Percentiles rank a stretch among this genome's conserved stretches.
Conservation (phyloP, 2,888 invertebrate genomes). For the Apotomis turbidana region DNA sequence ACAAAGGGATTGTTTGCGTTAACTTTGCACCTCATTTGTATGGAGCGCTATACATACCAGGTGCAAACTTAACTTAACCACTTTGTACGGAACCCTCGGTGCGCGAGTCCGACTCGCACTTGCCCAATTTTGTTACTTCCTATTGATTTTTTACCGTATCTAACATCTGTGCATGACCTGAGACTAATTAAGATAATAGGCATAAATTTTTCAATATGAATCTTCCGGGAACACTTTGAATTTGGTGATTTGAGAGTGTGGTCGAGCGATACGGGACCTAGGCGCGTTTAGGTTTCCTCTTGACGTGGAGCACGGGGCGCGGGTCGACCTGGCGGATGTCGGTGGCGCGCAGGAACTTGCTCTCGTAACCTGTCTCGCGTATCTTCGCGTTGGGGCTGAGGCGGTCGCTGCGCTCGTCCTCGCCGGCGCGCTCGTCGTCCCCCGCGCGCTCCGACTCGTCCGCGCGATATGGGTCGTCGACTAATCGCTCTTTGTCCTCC, state of each 20-base stretch:
- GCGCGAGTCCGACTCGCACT: no score
- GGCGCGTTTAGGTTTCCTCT: conserved; percentile 50
- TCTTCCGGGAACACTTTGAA: neutral
- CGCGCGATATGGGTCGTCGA: conserved; percentile 20
- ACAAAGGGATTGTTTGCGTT: no score
- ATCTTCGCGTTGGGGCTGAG: conserved; percentile 69
- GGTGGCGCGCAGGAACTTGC: conserved; percentile 67
- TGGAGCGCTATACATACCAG: no score
- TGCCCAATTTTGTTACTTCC: no score
- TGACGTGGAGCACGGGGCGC: conserved; percentile 45
- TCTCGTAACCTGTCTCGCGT: conserved; percentile 66
- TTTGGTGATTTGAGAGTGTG: conserved; percentile 4
- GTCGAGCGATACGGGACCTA: conserved; percentile 40
- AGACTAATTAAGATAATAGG: no score
- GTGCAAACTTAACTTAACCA: no score
- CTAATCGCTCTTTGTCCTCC: conserved; percentile 51
- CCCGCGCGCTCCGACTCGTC: conserved; percentile 50
- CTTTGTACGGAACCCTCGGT: no score
- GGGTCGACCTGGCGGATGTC: conserved; percentile 69
- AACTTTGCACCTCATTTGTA: no score
- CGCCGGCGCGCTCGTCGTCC: conserved; percentile 53
- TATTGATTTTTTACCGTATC: no score
- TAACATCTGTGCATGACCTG: no score
- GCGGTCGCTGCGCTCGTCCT: conserved; percentile 54
- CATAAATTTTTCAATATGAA: no score